Evolutionary conservation across 2,888 invertebrate genomes (phyloP).

Genomic region (Chrysina gloriosa): DNA sequence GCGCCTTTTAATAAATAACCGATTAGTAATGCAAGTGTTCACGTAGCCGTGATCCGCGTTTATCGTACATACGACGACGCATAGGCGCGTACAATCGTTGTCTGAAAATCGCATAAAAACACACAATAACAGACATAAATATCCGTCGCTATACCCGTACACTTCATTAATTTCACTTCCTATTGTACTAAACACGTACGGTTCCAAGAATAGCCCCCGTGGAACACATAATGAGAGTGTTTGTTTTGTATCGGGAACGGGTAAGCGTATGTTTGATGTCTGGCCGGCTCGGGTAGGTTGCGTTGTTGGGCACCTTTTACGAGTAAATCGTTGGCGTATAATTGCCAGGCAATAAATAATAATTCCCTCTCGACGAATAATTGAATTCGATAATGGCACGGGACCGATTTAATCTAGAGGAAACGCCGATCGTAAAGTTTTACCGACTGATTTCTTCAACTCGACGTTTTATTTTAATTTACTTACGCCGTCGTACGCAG

Average conservation of each 20-base stretch:
- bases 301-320: constrained; percentile 15
- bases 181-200: constrained; percentile 43
- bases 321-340: constrained; percentile 39
- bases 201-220: constrained; percentile 38
- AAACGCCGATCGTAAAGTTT: constrained; percentile 17
- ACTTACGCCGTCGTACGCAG: background rate
- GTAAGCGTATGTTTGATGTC: constrained; percentile 37
- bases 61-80: background rate
- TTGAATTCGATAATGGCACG: constrained; percentile 36
- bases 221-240: constrained; percentile 36
- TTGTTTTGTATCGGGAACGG: constrained; percentile 39
- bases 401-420: constrained; percentile 27
- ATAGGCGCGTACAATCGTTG: constrained; percentile 3
- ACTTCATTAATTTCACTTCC: constrained; percentile 41
- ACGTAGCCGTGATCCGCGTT: constrained; percentile 2
- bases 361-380: constrained; percentile 38
- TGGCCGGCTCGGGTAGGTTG: constrained; percentile 20
- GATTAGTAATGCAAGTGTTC: constrained; percentile 22
- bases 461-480: constrained; percentile 21
- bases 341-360: constrained; percentile 42
- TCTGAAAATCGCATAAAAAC: constrained; percentile 33
- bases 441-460: constrained; percentile 1
- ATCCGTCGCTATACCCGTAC: constrained; percentile 32
- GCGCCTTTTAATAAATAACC: constrained; percentile 15
- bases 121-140: constrained; percentile 33